Conservation (phyloP, 2,113 vertebrate species). For the Heterochromis multidens region DNA sequence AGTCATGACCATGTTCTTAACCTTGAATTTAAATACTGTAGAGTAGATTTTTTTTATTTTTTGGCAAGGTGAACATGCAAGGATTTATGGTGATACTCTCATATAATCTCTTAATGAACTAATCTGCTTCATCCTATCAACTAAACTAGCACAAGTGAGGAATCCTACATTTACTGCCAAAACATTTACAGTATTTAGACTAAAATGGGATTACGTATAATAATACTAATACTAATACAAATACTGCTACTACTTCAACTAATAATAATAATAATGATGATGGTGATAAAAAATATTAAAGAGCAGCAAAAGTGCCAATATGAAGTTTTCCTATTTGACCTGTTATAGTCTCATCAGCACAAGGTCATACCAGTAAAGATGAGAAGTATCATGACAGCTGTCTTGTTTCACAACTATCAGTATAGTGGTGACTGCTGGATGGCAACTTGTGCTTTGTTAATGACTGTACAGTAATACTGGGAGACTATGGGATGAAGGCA, state of each 20-base stretch:
- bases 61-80: background rate
- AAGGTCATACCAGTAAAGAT: background rate
- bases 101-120: slow-evolving; percentile 19
- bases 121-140: slow-evolving; percentile 39
- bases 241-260: background rate
- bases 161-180: background rate
- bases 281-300: background rate
- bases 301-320: no score
- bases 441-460: slow-evolving; percentile 3
- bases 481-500: slow-evolving; percentile 5
- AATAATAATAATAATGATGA: background rate
- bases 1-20: no score
- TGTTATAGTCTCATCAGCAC: background rate
- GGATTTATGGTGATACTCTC: slow-evolving; percentile 21
- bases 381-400: background rate
- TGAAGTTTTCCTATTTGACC: background rate
- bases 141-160: background rate
- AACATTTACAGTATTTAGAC: background rate
- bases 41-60: background rate
- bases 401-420: background rate
- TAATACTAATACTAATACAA: background rate
- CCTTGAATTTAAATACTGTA: background rate
- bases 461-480: background rate
- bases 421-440: background rate
- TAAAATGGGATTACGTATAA: background rate